Conservation (phyloP, 2,113 vertebrate species). For the Euleptes europaea region DNA sequence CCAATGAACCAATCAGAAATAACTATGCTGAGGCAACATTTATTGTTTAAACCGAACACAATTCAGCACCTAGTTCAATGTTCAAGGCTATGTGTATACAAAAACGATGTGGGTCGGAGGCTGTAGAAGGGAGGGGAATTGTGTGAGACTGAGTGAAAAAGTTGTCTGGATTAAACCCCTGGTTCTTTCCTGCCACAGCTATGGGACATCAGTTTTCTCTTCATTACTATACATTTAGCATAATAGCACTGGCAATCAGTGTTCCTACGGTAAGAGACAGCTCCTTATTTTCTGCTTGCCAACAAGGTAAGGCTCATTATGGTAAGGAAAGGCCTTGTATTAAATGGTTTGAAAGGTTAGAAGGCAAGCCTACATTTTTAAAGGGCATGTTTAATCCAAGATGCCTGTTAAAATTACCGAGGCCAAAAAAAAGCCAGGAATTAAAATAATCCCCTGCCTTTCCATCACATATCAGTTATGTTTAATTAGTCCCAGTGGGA, state of each 20-base stretch:
- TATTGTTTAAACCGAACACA: not conserved
- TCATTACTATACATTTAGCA: not conserved
- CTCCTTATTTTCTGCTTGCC: slow-evolving; percentile 6
- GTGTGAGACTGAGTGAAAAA: too few species aligned
- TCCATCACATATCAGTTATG: slow-evolving; percentile 16
- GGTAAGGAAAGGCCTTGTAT: not conserved
- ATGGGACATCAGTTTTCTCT: not conserved
- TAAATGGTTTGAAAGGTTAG: not conserved
- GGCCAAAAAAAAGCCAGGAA: slow-evolving; percentile 28
- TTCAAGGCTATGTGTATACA: too few species aligned
- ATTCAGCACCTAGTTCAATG: not conserved
- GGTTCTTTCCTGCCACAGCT: not conserved
- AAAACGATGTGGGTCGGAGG: too few species aligned
- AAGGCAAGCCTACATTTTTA: slow-evolving; percentile 23
- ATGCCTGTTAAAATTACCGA: not conserved
- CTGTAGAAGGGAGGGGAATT: too few species aligned
- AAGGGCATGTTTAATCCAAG: not conserved
- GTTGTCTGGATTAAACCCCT: too few species aligned
- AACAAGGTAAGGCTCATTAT: too few species aligned
- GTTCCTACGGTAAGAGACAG: not conserved
- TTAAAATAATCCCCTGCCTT: slow-evolving; percentile 42
- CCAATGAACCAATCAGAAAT: too few species aligned
- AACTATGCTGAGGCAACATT: not conserved
- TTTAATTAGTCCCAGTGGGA: slow-evolving; percentile 46
- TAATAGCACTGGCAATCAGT: not conserved